Evolutionary conservation across 2,113 vertebrate species (phyloP).

Genomic region (Entosphenus tridentatus): DNA sequence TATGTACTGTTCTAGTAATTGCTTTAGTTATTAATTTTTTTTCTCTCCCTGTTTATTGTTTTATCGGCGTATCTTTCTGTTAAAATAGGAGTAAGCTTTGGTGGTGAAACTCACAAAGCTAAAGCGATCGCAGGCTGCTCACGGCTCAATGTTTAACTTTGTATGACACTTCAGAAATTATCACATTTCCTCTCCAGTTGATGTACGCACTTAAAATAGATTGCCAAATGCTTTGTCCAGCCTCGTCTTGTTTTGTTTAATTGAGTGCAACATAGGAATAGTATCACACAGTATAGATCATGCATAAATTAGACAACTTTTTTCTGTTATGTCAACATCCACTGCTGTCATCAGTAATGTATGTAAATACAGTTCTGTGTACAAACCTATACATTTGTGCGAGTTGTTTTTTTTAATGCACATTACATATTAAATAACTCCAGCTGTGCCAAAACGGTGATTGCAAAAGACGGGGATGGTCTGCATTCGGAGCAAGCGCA

Average conservation of each 20-base stretch:
- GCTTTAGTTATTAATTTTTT: background rate
- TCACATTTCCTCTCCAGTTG: background rate
- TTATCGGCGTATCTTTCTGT: background rate
- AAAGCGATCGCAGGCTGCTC: background rate
- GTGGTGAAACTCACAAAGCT: background rate
- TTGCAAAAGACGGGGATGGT: background rate
- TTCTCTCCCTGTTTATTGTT: background rate
- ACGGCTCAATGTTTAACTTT: background rate
- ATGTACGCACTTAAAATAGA: conserved; percentile 1
- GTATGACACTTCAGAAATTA: background rate
- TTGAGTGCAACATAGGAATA: background rate
- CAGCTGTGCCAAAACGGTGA: background rate
- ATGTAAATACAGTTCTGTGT: conserved; percentile 6
- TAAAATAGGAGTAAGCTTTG: background rate
- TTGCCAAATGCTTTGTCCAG: background rate
- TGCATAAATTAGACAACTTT: background rate
- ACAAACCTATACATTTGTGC: background rate
- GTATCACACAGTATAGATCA: background rate
- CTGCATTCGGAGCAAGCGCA: background rate
- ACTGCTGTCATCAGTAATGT: conserved; percentile 1
- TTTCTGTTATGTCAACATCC: conserved; percentile 1
- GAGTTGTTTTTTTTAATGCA: background rate
- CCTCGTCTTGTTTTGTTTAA: background rate
- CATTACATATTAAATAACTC: background rate
- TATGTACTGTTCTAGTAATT: conserved; percentile 1